Evolutionary conservation across 2,113 vertebrate genomes (phyloP), one percentile per base, ranked within the genome.

Genomic region (Lepus europaeus): DNA sequence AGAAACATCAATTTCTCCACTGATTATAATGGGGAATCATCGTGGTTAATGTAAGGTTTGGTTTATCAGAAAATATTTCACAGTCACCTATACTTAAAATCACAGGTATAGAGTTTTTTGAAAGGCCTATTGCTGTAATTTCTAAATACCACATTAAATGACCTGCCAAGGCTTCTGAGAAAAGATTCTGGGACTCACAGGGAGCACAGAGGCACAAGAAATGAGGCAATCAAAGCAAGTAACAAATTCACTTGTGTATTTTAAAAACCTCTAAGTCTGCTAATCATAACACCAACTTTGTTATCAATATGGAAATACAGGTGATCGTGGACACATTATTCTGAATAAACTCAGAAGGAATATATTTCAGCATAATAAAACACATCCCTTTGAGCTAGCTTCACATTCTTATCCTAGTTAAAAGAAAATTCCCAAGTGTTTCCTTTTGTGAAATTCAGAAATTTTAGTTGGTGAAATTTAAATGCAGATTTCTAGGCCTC

Each of bases 391-490:
- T 74, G 23, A 81, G 59, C 20, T 36, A 82, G 29, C n/a, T 87
- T 76, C 45, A 89, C 16, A 70, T 93, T 79, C 33, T 91, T 95
- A 87, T 13, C 4, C 70, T 4, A 90, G 33, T 53, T 94, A 33
- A 82, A 80, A 90, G 56, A 93, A 95, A 92, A 90, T 82, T 84
- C 29, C 29, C 31, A 70, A 7, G 27, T 53, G 12, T 88, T 83
- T 81, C 59, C 56, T 89, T 73, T 9, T 39, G 11, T 79, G 20
- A 86, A 89, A 79, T 78, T 83, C 5, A 63, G 25, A 89, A 73
- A 87, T 91, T 91, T 94, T 49, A 64, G 53, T 17, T 89, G 70
- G 12, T 89, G n/a, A 91, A 80, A 93, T 36, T 72, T 45, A 90
- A 86, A 94, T 74, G 39, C 59, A 80, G 64, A 70, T 53, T 63